phyloP scores from a whole-genome alignment of 2,888 invertebrate genomes.

The Pherbina coryleti region DNA sequence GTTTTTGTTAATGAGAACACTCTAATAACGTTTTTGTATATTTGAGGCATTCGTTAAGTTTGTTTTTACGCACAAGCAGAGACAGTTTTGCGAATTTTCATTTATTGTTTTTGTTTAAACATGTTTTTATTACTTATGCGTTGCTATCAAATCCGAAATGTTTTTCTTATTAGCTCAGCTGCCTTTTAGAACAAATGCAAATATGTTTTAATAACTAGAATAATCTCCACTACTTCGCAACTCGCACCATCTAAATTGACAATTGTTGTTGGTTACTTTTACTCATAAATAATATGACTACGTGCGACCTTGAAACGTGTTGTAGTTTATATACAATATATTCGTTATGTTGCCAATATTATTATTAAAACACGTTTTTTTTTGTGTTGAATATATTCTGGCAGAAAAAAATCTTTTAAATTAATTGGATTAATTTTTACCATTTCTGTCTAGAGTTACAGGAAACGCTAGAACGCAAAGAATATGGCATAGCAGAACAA shows the following conservation, averaged over 20 bases:
- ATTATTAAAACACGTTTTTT: neutral
- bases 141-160: neutral
- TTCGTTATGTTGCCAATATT: neutral
- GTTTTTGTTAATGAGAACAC: no score
- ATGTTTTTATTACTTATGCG: neutral
- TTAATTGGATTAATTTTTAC: neutral
- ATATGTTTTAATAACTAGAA: neutral
- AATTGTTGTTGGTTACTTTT: neutral
- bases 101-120: neutral
- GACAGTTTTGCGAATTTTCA: neutral
- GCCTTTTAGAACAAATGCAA: constrained; percentile 22
- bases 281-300: constrained; percentile 16
- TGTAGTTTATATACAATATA: constrained; percentile 15
- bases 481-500: no score
- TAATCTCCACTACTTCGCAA: no score
- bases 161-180: neutral
- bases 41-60: neutral
- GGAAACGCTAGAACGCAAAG: neutral
- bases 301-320: constrained; percentile 23
- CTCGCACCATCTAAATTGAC: neutral
- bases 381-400: neutral
- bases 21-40: neutral
- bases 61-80: neutral
- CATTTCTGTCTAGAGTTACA: neutral
- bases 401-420: neutral